Evolutionary conservation across 2,888 invertebrate genomes (phyloP).

Genomic region (Diaphora mendica): DNA sequence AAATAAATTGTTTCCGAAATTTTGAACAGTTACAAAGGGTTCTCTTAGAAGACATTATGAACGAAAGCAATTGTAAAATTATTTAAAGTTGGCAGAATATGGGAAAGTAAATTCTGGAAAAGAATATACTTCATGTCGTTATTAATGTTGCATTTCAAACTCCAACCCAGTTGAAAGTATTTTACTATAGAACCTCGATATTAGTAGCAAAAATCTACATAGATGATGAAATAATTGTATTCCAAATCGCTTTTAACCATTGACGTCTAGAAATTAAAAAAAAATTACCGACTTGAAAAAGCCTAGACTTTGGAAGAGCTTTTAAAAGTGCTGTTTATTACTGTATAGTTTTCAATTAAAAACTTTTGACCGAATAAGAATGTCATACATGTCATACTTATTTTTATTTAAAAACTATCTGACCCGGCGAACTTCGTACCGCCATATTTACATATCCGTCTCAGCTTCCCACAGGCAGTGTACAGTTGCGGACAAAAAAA

Average conservation of each 20-base stretch:
- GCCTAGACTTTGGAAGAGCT: no score
- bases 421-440: no score
- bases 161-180: background rate
- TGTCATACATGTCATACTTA: background rate
- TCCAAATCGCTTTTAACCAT: background rate
- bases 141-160: background rate
- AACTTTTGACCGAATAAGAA: background rate
- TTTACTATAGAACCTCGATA: background rate
- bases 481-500: no score
- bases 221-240: background rate
- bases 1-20: background rate
- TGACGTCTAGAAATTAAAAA: background rate
- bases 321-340: no score
- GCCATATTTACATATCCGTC: no score
- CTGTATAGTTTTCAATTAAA: background rate
- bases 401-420: background rate
- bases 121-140: background rate
- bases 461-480: no score
- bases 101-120: no score
- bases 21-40: background rate
- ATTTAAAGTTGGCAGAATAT: background rate
- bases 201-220: no score
- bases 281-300: no score
- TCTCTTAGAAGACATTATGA: no score
- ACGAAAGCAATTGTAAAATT: background rate